Base-by-base conservation (phyloP, 2,888 invertebrate genomes). In the Agonopterix alstromeriana region DNA sequence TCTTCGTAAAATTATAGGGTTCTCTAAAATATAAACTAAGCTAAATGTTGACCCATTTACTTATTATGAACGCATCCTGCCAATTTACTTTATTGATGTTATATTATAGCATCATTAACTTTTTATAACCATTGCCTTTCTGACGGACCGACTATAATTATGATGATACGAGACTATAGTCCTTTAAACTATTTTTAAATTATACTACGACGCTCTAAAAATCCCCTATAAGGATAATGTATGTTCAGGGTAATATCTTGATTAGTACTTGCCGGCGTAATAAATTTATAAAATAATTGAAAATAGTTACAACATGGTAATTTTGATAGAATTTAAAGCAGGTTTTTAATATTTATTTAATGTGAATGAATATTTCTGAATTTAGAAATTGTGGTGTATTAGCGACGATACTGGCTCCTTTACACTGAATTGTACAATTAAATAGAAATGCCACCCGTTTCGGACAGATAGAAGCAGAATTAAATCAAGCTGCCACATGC, bases 41-140 rank as follows among this genome's bases (percentile, higher is more conserved):
- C 62, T 68, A 72, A 73, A 65, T 71, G 71, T 73, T 75, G 80
- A 80, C 70, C 78, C 71, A 74, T 82, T 83, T 80, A 75, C 70
- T 73, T 73, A 78, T 76, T 79, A 80, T 57, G 65, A 66, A 69
- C 67, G 73, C 76, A 82, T 81, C 85, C 83, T 82, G 84, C 76
- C 85, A 85, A 85, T 87, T 85, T 82, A 79, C 74, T 82, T 79
- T 84, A 85, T 86, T 78, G 82, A 81, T 74, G 79, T 81, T 77
- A 73, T 75, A 85, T 84, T 82, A 84, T 76, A 73, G 73, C 60
- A 68, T 77, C 81, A 85, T 86, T 86, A 81, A 75, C 63, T 84
- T 86, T 86, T 87, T 85, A 80, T 82, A 73, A 57, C 67, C 70
- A 65, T 64, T 73, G 69, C 77, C 68, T 78, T 73, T 77, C 70